Percentiles rank a stretch among this genome's conserved stretches.
These are phyloP conservation scores for Nomada flava DNA, from an alignment of 2,888 invertebrate species.

Conservation along the genomic window DNA sequence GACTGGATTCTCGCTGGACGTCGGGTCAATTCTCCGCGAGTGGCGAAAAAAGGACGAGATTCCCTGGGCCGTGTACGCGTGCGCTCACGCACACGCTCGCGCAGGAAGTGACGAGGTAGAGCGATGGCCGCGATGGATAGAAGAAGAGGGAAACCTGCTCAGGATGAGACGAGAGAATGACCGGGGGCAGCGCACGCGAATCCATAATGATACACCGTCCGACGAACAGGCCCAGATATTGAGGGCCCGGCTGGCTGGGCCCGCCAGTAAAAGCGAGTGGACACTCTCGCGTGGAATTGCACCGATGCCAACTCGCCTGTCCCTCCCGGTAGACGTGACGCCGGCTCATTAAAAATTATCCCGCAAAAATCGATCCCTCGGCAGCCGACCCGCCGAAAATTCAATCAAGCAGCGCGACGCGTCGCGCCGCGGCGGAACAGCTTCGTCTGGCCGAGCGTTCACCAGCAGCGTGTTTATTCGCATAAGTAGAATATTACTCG, in stretches of 20 bases:
- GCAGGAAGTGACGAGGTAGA: constrained; percentile 30
- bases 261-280: constrained; percentile 66
- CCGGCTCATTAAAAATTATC: constrained; percentile 41
- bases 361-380: constrained; percentile 24
- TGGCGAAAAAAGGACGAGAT: constrained; percentile 63
- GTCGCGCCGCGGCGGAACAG: background rate
- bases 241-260: constrained; percentile 41
- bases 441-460: background rate
- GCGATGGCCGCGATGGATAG: constrained; percentile 24
- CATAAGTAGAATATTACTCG: constrained; percentile 21
- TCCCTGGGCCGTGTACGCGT: constrained; percentile 37
- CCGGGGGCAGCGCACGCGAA: constrained; percentile 82
- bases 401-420: constrained; percentile 13
- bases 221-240: constrained; percentile 53
- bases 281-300: constrained; percentile 65
- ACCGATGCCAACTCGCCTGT: constrained; percentile 16
- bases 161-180: constrained; percentile 80
- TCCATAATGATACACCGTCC: constrained; percentile 78
- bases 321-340: background rate
- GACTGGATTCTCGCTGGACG: constrained; percentile 58
- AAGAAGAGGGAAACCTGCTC: constrained; percentile 59
- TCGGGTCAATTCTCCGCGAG: constrained; percentile 65
- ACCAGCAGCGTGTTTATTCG: background rate
- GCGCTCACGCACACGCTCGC: constrained; percentile 36
- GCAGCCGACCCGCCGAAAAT: constrained; percentile 12